Conservation (phyloP, 2,888 invertebrate genomes). For the Hylaea fasciaria region DNA sequence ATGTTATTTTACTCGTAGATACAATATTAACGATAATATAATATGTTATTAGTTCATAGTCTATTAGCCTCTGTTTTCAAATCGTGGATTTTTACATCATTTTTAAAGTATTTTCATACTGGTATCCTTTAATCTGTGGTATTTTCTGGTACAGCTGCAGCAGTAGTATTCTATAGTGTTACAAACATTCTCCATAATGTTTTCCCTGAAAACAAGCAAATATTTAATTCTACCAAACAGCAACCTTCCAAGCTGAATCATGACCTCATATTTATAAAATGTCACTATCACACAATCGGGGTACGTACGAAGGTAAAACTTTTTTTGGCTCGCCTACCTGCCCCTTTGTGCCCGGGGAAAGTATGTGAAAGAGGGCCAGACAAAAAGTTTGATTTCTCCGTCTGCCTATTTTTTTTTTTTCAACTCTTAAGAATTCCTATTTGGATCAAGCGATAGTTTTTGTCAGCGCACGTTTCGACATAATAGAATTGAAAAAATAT, state of each 20-base stretch:
- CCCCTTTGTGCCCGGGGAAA: constrained; percentile 76
- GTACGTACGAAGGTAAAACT: constrained; percentile 51
- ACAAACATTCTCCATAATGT: too few species aligned
- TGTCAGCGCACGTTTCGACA: constrained; percentile 64
- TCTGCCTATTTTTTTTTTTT: constrained; percentile 62
- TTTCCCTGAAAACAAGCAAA: too few species aligned
- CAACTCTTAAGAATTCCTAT: constrained; percentile 72
- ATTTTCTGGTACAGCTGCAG: too few species aligned
- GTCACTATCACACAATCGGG: constrained; percentile 75
- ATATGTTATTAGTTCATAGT: too few species aligned
- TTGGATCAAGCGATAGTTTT: constrained; percentile 73
- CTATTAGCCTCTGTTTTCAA: too few species aligned
- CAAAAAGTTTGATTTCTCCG: constrained; percentile 74
- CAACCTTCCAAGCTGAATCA: constrained; percentile 43
- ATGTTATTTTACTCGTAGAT: too few species aligned
- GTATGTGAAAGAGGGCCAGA: constrained; percentile 74
- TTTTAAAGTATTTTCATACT: too few species aligned
- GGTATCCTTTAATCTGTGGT: too few species aligned
- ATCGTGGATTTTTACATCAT: too few species aligned
- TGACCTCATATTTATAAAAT: constrained; percentile 73
- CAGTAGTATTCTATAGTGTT: too few species aligned
- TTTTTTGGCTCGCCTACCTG: constrained; percentile 76
- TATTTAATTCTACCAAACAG: constrained; percentile 13
- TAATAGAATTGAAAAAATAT: constrained; percentile 53
- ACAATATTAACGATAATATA: too few species aligned